Base-by-base conservation (phyloP, 2,888 invertebrate genomes). In the Dasypolia templi region DNA sequence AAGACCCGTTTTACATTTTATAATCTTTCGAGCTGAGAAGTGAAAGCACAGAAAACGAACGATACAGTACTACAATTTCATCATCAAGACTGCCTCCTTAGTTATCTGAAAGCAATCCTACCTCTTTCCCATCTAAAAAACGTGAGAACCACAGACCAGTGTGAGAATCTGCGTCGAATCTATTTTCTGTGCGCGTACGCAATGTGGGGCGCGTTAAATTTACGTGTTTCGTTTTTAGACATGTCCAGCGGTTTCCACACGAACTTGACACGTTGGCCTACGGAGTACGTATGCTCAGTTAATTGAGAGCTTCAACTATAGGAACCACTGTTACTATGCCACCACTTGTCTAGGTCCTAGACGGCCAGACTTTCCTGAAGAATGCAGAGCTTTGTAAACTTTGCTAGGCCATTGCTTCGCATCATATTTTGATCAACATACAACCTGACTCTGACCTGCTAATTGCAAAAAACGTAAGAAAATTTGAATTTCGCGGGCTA, bases 221-320 rank as follows among this genome's bases (percentile, higher is more conserved):
- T 84, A 84, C 86, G 75, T 82, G 79, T 74, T 81, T 87, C 83
- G 87, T 87, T 88, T 89, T 89, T 89, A 88, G 87, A 84, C 76
- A 80, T 86, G 87, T 90, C 88, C 87, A 88, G 81, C 75, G 82
- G 75, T 87, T 87, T 81, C 82, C 79, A 77, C 63, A 73, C 86
- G 91, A 91, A 91, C 92, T 92, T 91, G 92, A 92, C 92, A 89
- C 79, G 75, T 62, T 89, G 86, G 75, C 88, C 89, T 88, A 56
- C 75, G 72, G 56, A 72, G 63, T 88, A 44, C 65, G 73, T 62
- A 69, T 72, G 39, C 53, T 49, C 62, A 67, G 61, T 71, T 67
- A 63, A 70, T 66, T 71, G 58, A 53, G 58, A 39, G 39, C 35
- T 70, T 22, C 26, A 42, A 46, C 14, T 42, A 32, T 35, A 55